phyloP scores from a whole-genome alignment of 2,113 vertebrate species.

The Pachypanchax playfairii region DNA sequence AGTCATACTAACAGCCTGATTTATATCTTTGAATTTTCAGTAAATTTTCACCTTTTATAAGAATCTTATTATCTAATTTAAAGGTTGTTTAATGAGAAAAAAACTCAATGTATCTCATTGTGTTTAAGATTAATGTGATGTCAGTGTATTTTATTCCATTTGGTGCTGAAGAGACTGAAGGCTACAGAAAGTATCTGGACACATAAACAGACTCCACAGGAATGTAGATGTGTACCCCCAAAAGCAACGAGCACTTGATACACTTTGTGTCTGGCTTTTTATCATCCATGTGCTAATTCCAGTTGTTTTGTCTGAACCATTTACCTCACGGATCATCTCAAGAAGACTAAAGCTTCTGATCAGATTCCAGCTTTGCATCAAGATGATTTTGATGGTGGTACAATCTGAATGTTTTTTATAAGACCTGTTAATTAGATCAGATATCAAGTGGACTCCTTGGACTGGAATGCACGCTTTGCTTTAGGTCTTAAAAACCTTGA shows the following conservation, averaged over 20 bases:
- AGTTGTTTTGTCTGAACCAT: constrained; percentile 22
- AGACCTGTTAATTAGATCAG: constrained; percentile 46
- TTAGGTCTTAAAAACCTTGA: constrained; percentile 24
- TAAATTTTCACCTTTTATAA: constrained; percentile 4
- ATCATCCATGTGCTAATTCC: constrained; percentile 57
- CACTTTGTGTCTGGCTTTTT: constrained; percentile 69
- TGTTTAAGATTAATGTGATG: not conserved
- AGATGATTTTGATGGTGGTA: constrained; percentile 30
- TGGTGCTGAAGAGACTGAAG: constrained; percentile 7
- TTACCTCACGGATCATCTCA: constrained; percentile 30
- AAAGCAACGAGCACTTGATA: constrained; percentile 67
- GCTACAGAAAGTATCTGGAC: constrained; percentile 17
- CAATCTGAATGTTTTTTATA: constrained; percentile 41
- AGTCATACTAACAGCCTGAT: constrained; percentile 14
- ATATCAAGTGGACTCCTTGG: constrained; percentile 24
- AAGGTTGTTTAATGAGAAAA: too few species aligned
- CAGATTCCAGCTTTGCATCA: constrained; percentile 22
- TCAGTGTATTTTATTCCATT: not conserved
- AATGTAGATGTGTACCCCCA: constrained; percentile 77
- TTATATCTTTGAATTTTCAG: constrained; percentile 13
- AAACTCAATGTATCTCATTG: too few species aligned
- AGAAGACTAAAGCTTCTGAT: constrained; percentile 15
- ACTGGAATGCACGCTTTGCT: constrained; percentile 28
- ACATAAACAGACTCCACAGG: constrained; percentile 58
- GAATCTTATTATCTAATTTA: too few species aligned